These are phyloP conservation scores for Pandion haliaetus DNA, from an alignment of 2,113 vertebrate species.

Conservation along the genomic window DNA sequence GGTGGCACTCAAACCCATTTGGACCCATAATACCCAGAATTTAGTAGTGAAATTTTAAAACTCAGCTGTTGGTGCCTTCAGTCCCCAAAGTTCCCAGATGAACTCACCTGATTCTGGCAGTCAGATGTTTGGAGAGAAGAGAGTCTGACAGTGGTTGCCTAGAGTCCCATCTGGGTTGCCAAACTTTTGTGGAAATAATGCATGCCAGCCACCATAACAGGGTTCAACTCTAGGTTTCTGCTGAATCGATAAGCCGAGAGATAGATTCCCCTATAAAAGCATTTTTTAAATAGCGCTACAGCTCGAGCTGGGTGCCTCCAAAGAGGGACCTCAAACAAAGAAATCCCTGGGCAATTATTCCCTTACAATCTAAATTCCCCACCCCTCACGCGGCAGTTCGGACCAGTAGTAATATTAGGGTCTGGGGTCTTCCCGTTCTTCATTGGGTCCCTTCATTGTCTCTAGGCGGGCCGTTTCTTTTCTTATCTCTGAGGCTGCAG, in stretches of 20 bases:
- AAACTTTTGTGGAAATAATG: too few species aligned
- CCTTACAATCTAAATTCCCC: neutral
- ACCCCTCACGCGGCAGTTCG: neutral
- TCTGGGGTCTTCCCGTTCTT: neutral
- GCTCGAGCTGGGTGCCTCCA: neutral
- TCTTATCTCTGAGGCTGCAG: neutral
- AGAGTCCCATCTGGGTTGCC: too few species aligned
- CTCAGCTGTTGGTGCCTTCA: too few species aligned
- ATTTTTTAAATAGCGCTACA: neutral
- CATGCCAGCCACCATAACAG: neutral
- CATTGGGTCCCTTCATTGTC: neutral
- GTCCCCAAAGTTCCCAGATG: too few species aligned
- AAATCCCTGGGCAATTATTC: rapidly evolving
- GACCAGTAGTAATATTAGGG: neutral
- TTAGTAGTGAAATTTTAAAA: too few species aligned
- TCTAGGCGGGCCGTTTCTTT: neutral
- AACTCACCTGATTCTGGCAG: too few species aligned
- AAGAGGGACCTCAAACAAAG: neutral
- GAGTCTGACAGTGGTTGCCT: too few species aligned
- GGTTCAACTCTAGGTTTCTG: rapidly evolving
- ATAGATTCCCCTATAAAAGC: neutral
- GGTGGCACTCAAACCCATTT: too few species aligned
- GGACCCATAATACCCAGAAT: too few species aligned
- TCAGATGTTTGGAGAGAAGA: too few species aligned
- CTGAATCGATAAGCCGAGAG: neutral